Evolutionary conservation across 2,113 vertebrate genomes (phyloP).

Genomic region (Sitta europaea): DNA sequence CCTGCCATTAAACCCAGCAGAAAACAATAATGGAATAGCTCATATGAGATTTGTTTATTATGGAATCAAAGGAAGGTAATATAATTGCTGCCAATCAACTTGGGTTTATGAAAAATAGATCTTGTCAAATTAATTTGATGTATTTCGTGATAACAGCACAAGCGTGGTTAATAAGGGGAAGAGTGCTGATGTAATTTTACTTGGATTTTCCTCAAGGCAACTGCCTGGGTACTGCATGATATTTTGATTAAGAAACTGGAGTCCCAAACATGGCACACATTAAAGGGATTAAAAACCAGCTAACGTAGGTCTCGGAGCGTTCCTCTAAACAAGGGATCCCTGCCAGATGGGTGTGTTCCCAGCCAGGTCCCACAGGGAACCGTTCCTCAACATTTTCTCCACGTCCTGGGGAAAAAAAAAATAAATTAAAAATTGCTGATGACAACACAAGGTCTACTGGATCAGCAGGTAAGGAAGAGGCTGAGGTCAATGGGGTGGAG

Average conservation of each 20-base stretch:
- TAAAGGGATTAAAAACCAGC: slow-evolving; percentile 59
- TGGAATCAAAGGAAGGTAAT: slow-evolving; percentile 61
- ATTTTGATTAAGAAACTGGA: slow-evolving; percentile 58
- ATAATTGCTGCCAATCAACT: slow-evolving; percentile 69
- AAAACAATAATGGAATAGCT: slow-evolving; percentile 25
- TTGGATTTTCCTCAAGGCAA: slow-evolving; percentile 60
- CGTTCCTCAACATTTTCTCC: neutral
- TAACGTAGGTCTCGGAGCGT: slow-evolving; percentile 28
- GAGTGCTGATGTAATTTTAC: slow-evolving; percentile 64
- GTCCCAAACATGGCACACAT: slow-evolving; percentile 58
- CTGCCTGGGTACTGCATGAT: slow-evolving; percentile 23
- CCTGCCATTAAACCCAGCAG: slow-evolving; percentile 7
- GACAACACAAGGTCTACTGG: neutral
- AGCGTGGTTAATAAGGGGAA: slow-evolving; percentile 66
- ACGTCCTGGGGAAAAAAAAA: neutral
- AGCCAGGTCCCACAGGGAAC: slow-evolving; percentile 17
- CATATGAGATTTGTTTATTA: slow-evolving; percentile 53
- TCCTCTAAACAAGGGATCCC: neutral
- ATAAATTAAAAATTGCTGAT: neutral
- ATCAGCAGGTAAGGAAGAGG: neutral
- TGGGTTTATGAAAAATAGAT: slow-evolving; percentile 69
- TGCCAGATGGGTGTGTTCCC: slow-evolving; percentile 46
- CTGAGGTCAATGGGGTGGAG: neutral
- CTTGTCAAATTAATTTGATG: slow-evolving; percentile 72
- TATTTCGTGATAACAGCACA: slow-evolving; percentile 56